Evolutionary conservation across 2,797 vertebrate genomes (phyloP), one percentile per base, ranked within the genome.

Genomic region (Picus viridis): DNA sequence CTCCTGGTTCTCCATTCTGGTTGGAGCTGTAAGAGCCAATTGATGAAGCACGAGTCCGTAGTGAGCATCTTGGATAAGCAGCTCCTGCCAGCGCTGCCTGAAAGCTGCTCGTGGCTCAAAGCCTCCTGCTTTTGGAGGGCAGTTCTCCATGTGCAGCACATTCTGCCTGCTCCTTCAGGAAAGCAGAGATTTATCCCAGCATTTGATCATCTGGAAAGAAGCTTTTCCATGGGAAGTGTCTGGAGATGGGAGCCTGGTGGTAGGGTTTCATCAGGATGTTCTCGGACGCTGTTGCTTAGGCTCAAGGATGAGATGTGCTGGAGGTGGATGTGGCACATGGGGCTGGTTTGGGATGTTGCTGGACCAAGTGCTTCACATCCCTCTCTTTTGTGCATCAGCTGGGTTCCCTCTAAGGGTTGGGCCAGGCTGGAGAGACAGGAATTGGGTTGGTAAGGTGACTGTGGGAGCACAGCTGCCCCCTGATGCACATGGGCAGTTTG

Each of bases 401-500:
- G 54, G 13, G 20, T 41, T 30, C 12, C 8, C 43, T 59, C 76
- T 1, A 2, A 36, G 71, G 34, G 30, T n/a, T 12, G 9, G 51
- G 49, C 5, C 1, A 13, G 41, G 56, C 30, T 54, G 67, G 45
- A 36, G 61, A 23, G 54, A 4, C 17, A 43, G 61, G 47, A 82
- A 17, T 8, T 0, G 36, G 19, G 36, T 20, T 43, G 26, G 30
- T 61, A 3, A n/a, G 19, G 26, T 3, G 41, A 27, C 27, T 5
- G 23, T 19, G 27, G 2, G 12, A 10, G 34, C 7, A 4, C 10
- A 6, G 18, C 34, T 29, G 2, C 29, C 32, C 6, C n/a, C n/a
- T 19, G 16, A 43, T 1, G 8, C 18, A 3, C 3, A 3, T 1
- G 2, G 27, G 59, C 53, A 20, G 4, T 0, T 6, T 2, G 4